Conservation (phyloP, 2,797 vertebrate genomes). For the Anguilla anguilla region DNA sequence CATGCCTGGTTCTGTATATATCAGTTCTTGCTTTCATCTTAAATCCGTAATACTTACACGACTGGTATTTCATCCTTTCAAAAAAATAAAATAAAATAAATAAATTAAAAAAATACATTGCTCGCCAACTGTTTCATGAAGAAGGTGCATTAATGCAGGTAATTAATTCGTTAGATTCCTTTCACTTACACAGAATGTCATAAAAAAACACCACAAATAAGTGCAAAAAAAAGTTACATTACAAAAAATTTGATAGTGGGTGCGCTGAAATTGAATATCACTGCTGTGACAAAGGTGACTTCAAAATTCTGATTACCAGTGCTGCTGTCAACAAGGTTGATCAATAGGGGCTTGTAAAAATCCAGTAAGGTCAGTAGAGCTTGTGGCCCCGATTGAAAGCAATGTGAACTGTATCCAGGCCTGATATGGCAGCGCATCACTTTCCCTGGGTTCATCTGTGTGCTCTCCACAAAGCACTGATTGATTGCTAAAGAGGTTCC, state of each 20-base stretch:
- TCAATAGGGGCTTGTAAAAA: not conserved
- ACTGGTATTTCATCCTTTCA: not conserved
- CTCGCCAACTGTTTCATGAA: not conserved
- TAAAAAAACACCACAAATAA: not conserved
- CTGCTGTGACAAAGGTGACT: not conserved
- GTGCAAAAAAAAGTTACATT: not conserved
- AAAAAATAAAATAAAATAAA: not conserved
- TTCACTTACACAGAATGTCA: not conserved
- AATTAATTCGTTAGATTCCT: not conserved
- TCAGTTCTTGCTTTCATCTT: conserved; percentile 16
- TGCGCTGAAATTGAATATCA: not conserved
- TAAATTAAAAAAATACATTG: not conserved
- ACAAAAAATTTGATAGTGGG: not conserved
- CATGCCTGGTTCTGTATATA: not conserved
- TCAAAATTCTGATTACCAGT: not conserved
- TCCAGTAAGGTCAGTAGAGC: not conserved
- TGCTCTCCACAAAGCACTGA: not conserved
- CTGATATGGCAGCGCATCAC: not conserved
- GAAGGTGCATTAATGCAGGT: not conserved
- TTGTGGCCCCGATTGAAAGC: not conserved
- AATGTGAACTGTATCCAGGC: not conserved
- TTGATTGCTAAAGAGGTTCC: not conserved
- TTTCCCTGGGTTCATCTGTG: not conserved
- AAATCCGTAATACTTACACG: conserved; percentile 20
- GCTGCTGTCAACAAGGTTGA: not conserved